phyloP scores from a whole-genome alignment of 2,888 invertebrate species.

The Stramonita haemastoma region DNA sequence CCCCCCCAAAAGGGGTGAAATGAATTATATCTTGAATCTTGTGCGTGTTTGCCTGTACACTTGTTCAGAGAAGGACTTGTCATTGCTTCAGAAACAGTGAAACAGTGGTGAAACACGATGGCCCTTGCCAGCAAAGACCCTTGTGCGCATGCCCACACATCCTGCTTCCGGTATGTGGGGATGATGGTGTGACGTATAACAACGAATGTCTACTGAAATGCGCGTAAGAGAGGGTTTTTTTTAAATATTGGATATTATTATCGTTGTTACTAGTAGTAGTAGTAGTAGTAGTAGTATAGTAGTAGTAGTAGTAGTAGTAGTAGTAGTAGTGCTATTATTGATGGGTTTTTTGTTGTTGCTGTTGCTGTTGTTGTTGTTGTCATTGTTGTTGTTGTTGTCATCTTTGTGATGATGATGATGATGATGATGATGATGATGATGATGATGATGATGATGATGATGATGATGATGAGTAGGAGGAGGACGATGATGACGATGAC shows the following conservation, averaged over 20 bases:
- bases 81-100: neutral
- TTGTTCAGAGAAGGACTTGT: neutral
- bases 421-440: neutral
- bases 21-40: neutral
- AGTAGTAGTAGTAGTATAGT: neutral
- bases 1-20: no score
- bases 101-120: neutral
- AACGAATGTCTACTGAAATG: slow-evolving; percentile 33
- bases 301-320: neutral
- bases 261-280: neutral
- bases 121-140: slow-evolving; percentile 10
- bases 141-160: slow-evolving; percentile 36
- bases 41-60: neutral
- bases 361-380: no score
- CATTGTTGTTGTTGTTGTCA: no score
- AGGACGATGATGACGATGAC: no score
- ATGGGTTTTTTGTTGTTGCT: no score
- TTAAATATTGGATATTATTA: neutral
- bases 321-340: no score
- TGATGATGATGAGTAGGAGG: no score
- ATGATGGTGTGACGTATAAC: slow-evolving; percentile 32
- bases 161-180: slow-evolving; percentile 40
- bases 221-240: slow-evolving; percentile 24
- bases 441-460: neutral
- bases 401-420: no score